These are phyloP conservation scores for Vidua chalybeata DNA, from an alignment of 2,113 vertebrate species.

Conservation along the genomic window DNA sequence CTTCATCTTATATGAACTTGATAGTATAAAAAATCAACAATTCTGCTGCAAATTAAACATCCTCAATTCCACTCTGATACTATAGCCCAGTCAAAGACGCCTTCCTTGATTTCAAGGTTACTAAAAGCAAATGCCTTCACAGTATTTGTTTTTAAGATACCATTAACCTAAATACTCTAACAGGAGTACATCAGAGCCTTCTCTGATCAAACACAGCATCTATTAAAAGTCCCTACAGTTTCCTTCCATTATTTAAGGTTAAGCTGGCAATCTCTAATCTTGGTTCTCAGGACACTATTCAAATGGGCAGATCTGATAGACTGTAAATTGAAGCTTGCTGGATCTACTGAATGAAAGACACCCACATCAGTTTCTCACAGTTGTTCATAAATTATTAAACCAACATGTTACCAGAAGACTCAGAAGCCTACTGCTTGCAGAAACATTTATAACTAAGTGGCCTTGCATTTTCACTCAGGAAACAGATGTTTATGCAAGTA, in stretches of 20 bases:
- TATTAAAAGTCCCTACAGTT: neutral
- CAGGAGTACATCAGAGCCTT: neutral
- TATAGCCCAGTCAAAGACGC: neutral
- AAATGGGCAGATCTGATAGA: neutral
- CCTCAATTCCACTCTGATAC: neutral
- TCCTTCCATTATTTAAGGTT: neutral
- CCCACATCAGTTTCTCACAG: neutral
- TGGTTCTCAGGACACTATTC: neutral
- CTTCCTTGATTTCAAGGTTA: neutral
- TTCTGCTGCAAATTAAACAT: neutral
- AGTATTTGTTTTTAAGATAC: neutral
- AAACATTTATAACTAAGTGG: neutral
- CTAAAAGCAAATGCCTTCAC: neutral
- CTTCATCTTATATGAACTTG: neutral
- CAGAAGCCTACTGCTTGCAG: neutral
- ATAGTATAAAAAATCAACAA: neutral
- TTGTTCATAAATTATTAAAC: neutral
- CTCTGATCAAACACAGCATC: neutral
- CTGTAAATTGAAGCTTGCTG: neutral
- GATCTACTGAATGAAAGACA: neutral
- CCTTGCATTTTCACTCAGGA: neutral
- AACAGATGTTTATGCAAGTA: neutral
- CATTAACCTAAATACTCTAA: neutral
- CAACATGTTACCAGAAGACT: neutral
- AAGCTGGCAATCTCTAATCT: neutral